phyloP scores from a whole-genome alignment of 2,888 invertebrate genomes.

The Exocentrus adspersus region DNA sequence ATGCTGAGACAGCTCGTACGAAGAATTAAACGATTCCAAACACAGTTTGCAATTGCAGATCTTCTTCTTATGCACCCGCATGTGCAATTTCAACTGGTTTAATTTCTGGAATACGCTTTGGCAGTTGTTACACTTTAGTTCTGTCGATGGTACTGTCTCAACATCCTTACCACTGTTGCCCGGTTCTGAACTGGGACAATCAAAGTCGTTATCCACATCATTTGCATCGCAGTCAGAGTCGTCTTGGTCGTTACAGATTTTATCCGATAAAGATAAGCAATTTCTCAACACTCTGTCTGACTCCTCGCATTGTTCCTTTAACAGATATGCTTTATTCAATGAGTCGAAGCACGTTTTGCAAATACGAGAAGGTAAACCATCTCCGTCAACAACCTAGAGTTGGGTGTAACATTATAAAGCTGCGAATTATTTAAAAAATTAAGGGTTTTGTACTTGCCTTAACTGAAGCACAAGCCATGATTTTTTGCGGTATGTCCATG shows the following conservation, averaged over 20 bases:
- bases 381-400: constrained; percentile 42
- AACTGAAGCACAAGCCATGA: constrained; percentile 45
- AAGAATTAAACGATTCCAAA: constrained; percentile 32
- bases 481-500: constrained; percentile 30
- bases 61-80: constrained; percentile 33
- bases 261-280: constrained; percentile 19
- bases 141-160: constrained; percentile 10
- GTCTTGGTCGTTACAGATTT: background rate
- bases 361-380: constrained; percentile 44
- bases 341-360: constrained; percentile 42
- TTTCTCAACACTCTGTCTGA: constrained; percentile 40
- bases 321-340: constrained; percentile 45
- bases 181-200: background rate
- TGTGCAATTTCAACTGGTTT: constrained; percentile 35
- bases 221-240: background rate
- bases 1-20: constrained; percentile 34
- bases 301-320: constrained; percentile 47
- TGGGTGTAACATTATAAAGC: background rate
- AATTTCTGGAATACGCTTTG: constrained; percentile 33
- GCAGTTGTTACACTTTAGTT: constrained; percentile 36
- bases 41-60: constrained; percentile 31
- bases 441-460: constrained; percentile 38
- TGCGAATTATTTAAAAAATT: background rate
- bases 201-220: background rate
- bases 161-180: constrained; percentile 5